These are phyloP conservation scores for Phyllotreta cruciferae DNA, from an alignment of 2,888 invertebrate species.

Conservation along the genomic window DNA sequence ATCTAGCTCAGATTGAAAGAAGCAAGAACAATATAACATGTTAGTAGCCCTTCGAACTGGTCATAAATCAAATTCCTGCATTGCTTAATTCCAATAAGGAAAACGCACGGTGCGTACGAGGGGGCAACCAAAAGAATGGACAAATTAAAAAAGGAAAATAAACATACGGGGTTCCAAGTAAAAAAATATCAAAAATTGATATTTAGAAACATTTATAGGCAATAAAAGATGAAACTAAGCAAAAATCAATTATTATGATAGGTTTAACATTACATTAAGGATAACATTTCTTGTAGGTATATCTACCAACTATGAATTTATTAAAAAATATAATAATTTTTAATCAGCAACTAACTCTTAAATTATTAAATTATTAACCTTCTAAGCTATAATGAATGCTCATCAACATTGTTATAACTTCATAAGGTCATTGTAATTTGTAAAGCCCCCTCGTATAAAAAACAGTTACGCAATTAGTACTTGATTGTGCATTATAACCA, in stretches of 20 bases:
- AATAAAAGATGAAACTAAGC: too few relatives aligned
- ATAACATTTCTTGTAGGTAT: too few relatives aligned
- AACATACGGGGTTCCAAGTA: too few relatives aligned
- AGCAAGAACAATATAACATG: constrained; percentile 36
- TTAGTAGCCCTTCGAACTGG: constrained; percentile 32
- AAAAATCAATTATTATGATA: too few relatives aligned
- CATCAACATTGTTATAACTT: background rate
- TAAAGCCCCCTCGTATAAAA: constrained; percentile 16
- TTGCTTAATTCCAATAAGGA: constrained; percentile 32
- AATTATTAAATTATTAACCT: background rate
- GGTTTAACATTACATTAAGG: too few relatives aligned
- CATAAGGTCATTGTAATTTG: background rate
- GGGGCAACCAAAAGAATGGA: too few relatives aligned
- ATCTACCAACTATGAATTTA: too few relatives aligned
- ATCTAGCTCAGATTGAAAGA: constrained; percentile 29
- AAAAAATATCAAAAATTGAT: too few relatives aligned
- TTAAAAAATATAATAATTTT: too few relatives aligned
- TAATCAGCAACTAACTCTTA: too few relatives aligned
- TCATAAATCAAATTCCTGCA: constrained; percentile 34
- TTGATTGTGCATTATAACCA: constrained; percentile 36
- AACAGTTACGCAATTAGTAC: constrained; percentile 15
- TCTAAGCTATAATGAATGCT: background rate
- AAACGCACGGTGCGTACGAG: constrained; percentile 19
- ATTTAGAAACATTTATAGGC: too few relatives aligned
- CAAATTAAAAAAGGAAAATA: too few relatives aligned